Evolutionary conservation across 2,888 invertebrate genomes (phyloP).

Genomic region (Aspidiotus destructor): DNA sequence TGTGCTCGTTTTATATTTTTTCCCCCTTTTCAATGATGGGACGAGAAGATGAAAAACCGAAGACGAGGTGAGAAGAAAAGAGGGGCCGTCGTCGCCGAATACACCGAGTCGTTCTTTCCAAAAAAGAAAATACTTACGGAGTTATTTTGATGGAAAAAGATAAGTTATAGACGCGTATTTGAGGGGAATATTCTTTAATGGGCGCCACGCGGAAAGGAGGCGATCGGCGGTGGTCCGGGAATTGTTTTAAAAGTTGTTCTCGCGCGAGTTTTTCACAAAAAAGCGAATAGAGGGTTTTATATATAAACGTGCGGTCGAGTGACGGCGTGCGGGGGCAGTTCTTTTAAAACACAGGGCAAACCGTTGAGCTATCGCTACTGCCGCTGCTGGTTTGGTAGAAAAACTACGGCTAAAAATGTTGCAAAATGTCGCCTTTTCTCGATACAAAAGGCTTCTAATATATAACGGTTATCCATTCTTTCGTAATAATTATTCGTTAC

Average conservation of each 20-base stretch:
- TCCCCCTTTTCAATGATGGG: too few species aligned
- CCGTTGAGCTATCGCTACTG: conserved; percentile 1
- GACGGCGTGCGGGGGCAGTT: conserved; percentile 16
- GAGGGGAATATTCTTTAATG: conserved; percentile 32
- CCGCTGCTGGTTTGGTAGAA: conserved; percentile 16
- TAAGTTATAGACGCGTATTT: conserved; percentile 31
- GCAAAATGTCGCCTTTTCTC: conserved; percentile 35
- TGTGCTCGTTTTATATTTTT: too few species aligned
- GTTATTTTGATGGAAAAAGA: conserved; percentile 30
- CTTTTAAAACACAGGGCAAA: conserved; percentile 16
- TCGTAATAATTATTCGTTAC: conserved; percentile 36
- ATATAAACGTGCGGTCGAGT: conserved; percentile 7
- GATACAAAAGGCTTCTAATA: conserved; percentile 35
- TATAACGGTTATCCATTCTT: conserved; percentile 34
- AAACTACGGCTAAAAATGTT: conserved; percentile 36
- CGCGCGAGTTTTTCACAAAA: conserved; percentile 19
- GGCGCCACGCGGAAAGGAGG: conserved; percentile 12
- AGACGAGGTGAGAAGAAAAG: too few species aligned
- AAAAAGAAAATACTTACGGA: conserved; percentile 28
- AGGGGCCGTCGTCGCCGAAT: too few species aligned
- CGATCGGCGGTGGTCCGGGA: conserved; percentile 34
- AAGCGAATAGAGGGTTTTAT: conserved; percentile 19
- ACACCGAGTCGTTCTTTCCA: not conserved
- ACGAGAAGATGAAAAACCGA: too few species aligned
- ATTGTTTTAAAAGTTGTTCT: conserved; percentile 37